These are phyloP conservation scores for Leptinotarsa haldemani DNA, from an alignment of 2,888 invertebrate genomes.

Conservation along the genomic window DNA sequence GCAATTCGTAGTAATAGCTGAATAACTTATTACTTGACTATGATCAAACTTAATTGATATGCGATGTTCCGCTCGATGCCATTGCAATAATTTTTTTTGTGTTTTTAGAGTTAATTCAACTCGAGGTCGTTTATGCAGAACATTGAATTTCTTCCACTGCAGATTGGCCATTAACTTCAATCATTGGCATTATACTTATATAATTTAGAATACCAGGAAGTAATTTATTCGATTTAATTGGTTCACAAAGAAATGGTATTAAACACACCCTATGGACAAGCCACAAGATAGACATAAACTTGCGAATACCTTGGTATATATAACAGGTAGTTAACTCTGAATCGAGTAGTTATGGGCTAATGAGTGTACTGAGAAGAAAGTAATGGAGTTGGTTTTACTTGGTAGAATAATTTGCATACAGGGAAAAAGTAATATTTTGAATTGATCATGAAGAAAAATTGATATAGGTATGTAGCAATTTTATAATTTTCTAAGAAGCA, in stretches of 20 bases:
- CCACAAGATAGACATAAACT: constrained; percentile 6
- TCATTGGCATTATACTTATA: neutral
- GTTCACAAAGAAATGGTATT: constrained; percentile 15
- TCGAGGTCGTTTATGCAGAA: constrained; percentile 1
- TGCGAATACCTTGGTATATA: neutral
- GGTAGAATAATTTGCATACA: neutral
- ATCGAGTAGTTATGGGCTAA: neutral
- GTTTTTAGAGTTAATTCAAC: neutral
- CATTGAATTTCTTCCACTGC: neutral
- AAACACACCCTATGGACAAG: constrained; percentile 8
- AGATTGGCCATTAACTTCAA: neutral
- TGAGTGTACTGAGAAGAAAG: neutral
- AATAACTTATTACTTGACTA: too few species aligned
- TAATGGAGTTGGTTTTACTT: neutral
- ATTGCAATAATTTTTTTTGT: neutral
- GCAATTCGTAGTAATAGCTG: too few species aligned
- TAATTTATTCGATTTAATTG: constrained; percentile 14
- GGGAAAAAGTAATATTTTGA: too few species aligned
- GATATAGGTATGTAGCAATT: too few species aligned
- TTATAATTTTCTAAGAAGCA: too few species aligned
- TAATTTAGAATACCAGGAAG: constrained; percentile 9
- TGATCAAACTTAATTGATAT: too few species aligned
- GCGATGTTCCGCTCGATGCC: neutral
- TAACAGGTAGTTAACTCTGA: constrained; percentile 4
- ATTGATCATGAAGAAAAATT: too few species aligned